Conservation (phyloP, 2,888 invertebrate species). For the Polymixis flavicincta region DNA sequence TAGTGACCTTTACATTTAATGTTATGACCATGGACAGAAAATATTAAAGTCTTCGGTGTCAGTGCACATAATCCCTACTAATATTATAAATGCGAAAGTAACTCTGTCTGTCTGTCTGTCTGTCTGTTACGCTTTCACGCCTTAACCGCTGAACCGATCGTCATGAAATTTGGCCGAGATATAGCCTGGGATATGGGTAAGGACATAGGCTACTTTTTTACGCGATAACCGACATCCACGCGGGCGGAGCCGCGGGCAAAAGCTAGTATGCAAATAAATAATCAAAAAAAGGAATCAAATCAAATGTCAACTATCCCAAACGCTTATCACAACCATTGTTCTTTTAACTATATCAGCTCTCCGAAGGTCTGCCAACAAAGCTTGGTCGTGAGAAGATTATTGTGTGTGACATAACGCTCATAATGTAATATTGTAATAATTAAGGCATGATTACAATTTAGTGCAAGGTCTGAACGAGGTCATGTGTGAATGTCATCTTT, state of each 20-base stretch:
- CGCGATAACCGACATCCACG: no score
- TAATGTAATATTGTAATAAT: constrained; percentile 82
- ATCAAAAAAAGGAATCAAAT: constrained; percentile 33
- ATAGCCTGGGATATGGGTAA: no score
- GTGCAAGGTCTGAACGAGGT: constrained; percentile 82
- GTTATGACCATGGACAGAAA: not conserved
- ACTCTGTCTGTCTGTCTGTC: no score
- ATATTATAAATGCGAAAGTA: no score
- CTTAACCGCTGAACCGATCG: no score
- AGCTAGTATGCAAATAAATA: constrained; percentile 44
- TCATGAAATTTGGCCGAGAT: no score
- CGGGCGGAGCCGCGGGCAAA: no score
- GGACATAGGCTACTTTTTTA: no score
- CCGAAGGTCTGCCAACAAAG: constrained; percentile 64
- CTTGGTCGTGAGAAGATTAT: constrained; percentile 79
- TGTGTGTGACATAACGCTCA: constrained; percentile 82
- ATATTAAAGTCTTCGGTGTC: constrained; percentile 5
- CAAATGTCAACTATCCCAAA: constrained; percentile 58
- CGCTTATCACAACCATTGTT: constrained; percentile 62
- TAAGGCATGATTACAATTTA: constrained; percentile 80
- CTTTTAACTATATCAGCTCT: constrained; percentile 52
- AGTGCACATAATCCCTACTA: not conserved
- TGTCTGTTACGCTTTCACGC: no score
- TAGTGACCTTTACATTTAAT: not conserved
- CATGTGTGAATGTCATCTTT: constrained; percentile 77